A percentile compares a stretch with the other conserved stretches of the same genome.
These are phyloP conservation scores for Hyposmocoma kahamanoa DNA, from an alignment of 1,140 invertebrate genomes.

Conservation along the genomic window DNA sequence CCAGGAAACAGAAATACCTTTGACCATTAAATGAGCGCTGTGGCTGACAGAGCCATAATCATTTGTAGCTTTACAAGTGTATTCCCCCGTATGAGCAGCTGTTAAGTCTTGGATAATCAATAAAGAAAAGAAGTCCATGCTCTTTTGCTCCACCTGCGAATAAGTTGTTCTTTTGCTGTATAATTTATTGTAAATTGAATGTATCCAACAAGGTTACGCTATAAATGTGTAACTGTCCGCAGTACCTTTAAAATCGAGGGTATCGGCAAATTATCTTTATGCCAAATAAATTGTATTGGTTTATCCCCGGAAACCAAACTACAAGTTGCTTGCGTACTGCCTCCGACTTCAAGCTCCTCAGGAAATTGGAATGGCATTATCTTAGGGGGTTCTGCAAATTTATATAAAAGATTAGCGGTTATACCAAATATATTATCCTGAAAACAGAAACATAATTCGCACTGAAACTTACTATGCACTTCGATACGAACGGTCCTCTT, in stretches of 20 bases:
- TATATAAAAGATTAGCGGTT: too few relatives aligned
- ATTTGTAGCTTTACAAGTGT: slow-evolving; percentile 83
- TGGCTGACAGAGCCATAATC: slow-evolving; percentile 82
- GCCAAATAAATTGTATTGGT: slow-evolving; percentile 65
- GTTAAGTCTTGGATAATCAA: slow-evolving; percentile 86
- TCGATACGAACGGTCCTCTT: slow-evolving; percentile 57
- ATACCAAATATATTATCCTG: too few relatives aligned
- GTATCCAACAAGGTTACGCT: not conserved
- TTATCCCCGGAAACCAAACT: slow-evolving; percentile 64
- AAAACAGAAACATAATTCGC: not conserved
- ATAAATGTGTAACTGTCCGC: not conserved
- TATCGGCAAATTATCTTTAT: slow-evolving; percentile 64
- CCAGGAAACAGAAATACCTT: slow-evolving; percentile 76
- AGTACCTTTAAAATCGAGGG: slow-evolving; percentile 51
- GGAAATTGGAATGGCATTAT: slow-evolving; percentile 61
- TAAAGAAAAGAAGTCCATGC: slow-evolving; percentile 73
- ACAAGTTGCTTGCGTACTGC: slow-evolving; percentile 66
- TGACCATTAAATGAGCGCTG: slow-evolving; percentile 83
- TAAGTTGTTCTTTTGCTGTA: not conserved
- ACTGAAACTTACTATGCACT: slow-evolving; percentile 61
- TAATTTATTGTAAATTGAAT: not conserved
- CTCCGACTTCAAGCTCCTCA: slow-evolving; percentile 63
- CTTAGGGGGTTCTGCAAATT: slow-evolving; percentile 53
- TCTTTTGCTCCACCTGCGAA: slow-evolving; percentile 61
- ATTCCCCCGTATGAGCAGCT: slow-evolving; percentile 85